These are phyloP conservation scores for Plecotus auritus DNA, from an alignment of 2,113 vertebrate species.

Conservation along the genomic window DNA sequence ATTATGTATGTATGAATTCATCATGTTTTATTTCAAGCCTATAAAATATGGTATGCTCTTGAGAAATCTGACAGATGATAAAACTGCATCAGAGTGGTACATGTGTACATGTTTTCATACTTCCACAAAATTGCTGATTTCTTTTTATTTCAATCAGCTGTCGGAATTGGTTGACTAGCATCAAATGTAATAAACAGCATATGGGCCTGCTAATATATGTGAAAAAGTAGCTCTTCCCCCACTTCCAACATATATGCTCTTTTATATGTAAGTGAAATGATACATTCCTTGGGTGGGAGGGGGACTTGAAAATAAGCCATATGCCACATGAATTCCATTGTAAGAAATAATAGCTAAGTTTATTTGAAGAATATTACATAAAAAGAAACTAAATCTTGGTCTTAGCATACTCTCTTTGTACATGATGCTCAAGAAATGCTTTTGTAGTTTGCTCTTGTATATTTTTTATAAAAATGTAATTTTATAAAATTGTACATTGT, in stretches of 20 bases:
- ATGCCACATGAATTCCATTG: not conserved
- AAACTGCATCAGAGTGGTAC: slow-evolving; percentile 3
- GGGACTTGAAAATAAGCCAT: slow-evolving; percentile 35
- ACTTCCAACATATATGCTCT: slow-evolving; percentile 11
- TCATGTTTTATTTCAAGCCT: slow-evolving; percentile 66
- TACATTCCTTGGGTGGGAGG: not conserved
- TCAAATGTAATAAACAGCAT: slow-evolving; percentile 64
- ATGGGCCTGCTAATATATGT: slow-evolving; percentile 35
- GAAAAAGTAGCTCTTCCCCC: not conserved
- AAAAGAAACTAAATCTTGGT: slow-evolving; percentile 9
- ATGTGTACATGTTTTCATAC: slow-evolving; percentile 52
- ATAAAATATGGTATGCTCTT: slow-evolving; percentile 56
- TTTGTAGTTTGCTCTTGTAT: not conserved
- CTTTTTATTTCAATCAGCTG: slow-evolving; percentile 57
- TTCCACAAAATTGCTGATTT: slow-evolving; percentile 45
- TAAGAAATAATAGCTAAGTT: slow-evolving; percentile 44
- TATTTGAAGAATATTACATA: slow-evolving; percentile 27
- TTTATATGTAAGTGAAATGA: slow-evolving; percentile 48
- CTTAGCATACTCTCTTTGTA: not conserved
- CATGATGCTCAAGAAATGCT: not conserved
- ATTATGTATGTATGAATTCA: slow-evolving; percentile 57
- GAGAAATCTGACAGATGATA: slow-evolving; percentile 67
- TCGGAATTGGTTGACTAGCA: slow-evolving; percentile 20
- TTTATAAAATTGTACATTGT: not conserved
- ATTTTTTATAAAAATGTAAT: not conserved